Base-by-base conservation (phyloP, 1,140 invertebrate species). In the Drosophila malerkotliana region DNA sequence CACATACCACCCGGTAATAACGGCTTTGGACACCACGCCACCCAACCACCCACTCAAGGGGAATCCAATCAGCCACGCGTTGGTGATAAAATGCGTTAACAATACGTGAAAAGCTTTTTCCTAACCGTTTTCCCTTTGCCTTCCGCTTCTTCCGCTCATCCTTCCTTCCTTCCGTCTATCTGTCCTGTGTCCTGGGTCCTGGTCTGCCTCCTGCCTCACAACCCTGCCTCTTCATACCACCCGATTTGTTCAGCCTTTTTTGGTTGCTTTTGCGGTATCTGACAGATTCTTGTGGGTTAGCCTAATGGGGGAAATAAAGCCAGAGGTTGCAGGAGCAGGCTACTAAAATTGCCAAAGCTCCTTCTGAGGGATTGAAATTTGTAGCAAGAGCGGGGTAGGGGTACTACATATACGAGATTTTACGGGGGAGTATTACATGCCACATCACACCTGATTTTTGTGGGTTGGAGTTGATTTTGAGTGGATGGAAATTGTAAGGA, bases 61-160 rank as follows among this genome's bases (percentile, higher is more conserved):
- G 82, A 87, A 87, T 87, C 82, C 82, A 87, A 87, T 87, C 82
- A 87, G 83, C 82, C 82, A 87, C 82, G 82, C 82, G 82, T 87
- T 87, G 82, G 82, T 82, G 82, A 87, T 87, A 87, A 87, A 87
- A 87, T 87, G 82, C 82, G 78, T 87, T 87, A 87, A 87, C 82
- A 87, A 82, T 87, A 87, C 83, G 83, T 87, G 82, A 87, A 87
- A 88, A 80, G 67, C 67, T 56, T 76, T 87, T 87, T 79, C 74
- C 82, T 68, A 87, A 85, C 82, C 71, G 79, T 81, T 77, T 80
- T 80, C 41, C 59, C 59, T 68, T 79, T 39, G 51, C 30, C 30
- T 34, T 53, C 56, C 56, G 49, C 12, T 41, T 41, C 69, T 39
- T n/a, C 41, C n/a, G 3, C 10, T 21, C 12, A 1, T 49, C 15